Conservation (phyloP, 2,113 vertebrate genomes). For the Odontesthes bonariensis region DNA sequence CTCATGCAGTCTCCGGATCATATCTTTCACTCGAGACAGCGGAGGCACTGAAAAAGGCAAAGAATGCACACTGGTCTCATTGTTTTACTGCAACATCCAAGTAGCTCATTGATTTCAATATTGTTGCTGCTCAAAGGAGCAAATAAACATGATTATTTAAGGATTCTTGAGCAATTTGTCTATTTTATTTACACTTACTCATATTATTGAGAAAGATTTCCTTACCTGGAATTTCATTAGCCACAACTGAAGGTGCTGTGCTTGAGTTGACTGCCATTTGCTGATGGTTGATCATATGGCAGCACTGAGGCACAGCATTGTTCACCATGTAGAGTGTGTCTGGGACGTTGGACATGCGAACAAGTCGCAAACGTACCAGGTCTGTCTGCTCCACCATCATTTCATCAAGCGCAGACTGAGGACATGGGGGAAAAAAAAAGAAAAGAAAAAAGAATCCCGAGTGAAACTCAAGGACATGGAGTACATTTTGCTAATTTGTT, state of each 20-base stretch:
- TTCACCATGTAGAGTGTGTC: conserved; percentile 99
- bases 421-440: neutral
- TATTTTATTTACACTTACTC: neutral
- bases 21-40: conserved; percentile 90
- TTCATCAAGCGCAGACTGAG: conserved; percentile 93
- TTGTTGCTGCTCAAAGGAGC: neutral
- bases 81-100: neutral
- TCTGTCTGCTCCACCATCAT: conserved; percentile 99
- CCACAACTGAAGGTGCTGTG: conserved; percentile 94
- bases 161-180: conserved; percentile 2
- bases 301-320: conserved; percentile 95
- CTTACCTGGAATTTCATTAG: conserved; percentile 97
- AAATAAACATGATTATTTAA: neutral
- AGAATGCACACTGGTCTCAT: neutral
- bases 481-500: conserved; percentile 61
- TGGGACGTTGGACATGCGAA: conserved; percentile 98
- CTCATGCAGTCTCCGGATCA: conserved; percentile 94
- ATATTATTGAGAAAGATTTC: conserved; percentile 1
- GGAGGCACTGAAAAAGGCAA: conserved; percentile 85
- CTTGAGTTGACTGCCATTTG: conserved; percentile 88
- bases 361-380: conserved; percentile 93
- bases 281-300: conserved; percentile 96
- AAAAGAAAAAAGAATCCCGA: conserved; percentile 1
- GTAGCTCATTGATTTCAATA: neutral
- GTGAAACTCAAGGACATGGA: conserved; percentile 46